Percentiles rank a stretch among this genome's conserved stretches.
Conservation (phyloP, 2,113 vertebrate genomes). For the Bucco capensis region DNA sequence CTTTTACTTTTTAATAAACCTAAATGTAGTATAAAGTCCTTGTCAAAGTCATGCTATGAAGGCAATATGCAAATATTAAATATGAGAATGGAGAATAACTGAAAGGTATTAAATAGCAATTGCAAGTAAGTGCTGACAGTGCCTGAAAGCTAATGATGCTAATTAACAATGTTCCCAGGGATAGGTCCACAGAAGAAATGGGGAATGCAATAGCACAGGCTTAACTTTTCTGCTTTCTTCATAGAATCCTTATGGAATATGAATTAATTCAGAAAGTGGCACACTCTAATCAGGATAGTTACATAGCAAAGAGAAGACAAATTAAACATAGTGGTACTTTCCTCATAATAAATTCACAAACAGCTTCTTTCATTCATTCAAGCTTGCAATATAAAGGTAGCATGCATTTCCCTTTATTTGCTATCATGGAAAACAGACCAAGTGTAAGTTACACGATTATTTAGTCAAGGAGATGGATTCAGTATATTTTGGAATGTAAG, state of each 20-base stretch:
- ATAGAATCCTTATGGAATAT: background rate
- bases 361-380: background rate
- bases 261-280: constrained; percentile 27
- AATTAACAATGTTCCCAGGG: constrained; percentile 61
- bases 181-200: background rate
- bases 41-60: constrained; percentile 33
- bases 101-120: constrained; percentile 61
- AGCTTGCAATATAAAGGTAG: background rate
- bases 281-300: constrained; percentile 10
- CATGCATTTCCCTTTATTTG: background rate
- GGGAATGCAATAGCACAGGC: background rate
- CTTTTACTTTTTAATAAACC: constrained; percentile 22
- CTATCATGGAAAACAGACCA: background rate
- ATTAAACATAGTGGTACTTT: background rate
- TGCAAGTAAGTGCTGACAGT: constrained; percentile 55
- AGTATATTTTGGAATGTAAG: background rate
- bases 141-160: constrained; percentile 65
- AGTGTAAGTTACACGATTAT: background rate
- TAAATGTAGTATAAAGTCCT: constrained; percentile 3
- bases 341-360: background rate
- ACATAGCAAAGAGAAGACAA: background rate
- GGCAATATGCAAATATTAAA: constrained; percentile 57
- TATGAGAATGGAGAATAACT: constrained; percentile 48
- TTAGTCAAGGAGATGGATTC: background rate
- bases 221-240: background rate